Evolutionary conservation across 2,113 vertebrate species (phyloP).

Genomic region (Cebus imitator): DNA sequence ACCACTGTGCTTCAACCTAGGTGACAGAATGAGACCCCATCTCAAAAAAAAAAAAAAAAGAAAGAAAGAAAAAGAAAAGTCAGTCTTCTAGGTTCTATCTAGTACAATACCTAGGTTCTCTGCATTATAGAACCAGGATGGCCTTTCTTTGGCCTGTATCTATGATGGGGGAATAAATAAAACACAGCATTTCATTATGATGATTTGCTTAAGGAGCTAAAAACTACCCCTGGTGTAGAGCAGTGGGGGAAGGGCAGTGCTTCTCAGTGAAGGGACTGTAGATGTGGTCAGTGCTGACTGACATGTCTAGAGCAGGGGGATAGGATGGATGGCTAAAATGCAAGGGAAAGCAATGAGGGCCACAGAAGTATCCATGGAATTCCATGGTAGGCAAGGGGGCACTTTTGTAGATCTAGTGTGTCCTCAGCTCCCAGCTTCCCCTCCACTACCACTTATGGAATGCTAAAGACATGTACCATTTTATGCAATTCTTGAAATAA

Average conservation of each 20-base stretch:
- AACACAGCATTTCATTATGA: neutral
- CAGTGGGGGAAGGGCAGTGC: neutral
- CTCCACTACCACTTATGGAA: neutral
- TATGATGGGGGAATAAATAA: neutral
- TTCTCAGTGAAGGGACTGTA: neutral
- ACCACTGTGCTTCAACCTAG: too few species aligned
- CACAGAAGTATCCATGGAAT: neutral
- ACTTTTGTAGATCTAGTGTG: rapidly evolving
- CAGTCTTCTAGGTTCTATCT: neutral
- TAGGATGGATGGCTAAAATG: neutral
- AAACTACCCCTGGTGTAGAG: neutral
- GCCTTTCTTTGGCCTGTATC: neutral
- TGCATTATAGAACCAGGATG: neutral
- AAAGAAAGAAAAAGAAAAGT: neutral
- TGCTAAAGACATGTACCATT: neutral
- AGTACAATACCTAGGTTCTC: neutral
- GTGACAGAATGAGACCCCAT: too few species aligned
- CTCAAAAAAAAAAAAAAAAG: too few species aligned
- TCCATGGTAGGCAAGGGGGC: neutral
- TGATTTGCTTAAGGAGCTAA: constrained; percentile 1
- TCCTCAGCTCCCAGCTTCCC: neutral
- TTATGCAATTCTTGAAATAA: neutral
- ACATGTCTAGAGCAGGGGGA: neutral
- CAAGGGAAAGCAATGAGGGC: neutral
- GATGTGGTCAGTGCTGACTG: neutral